Evolutionary conservation across 1,140 invertebrate species (phyloP).

Genomic region (Bombus polaris): DNA sequence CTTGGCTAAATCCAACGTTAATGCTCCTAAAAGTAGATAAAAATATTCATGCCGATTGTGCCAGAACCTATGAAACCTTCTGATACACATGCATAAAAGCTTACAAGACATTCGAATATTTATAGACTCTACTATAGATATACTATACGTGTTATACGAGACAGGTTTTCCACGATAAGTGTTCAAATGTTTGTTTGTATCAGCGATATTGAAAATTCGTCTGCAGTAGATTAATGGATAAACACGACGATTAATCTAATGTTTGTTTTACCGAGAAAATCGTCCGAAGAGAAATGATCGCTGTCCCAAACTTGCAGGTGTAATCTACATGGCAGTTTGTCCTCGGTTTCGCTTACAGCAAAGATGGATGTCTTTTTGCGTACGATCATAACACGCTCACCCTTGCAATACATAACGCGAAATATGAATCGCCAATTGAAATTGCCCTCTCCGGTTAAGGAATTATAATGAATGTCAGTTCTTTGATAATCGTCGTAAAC

Average conservation of each 20-base stretch:
- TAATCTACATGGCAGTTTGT: constrained; percentile 86
- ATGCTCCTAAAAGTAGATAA: constrained; percentile 74
- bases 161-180: too few species aligned
- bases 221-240: too few species aligned
- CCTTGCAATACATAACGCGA: constrained; percentile 89
- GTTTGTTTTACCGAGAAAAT: constrained; percentile 87
- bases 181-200: too few species aligned
- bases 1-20: constrained; percentile 85
- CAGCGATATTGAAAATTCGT: background rate
- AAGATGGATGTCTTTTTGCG: constrained; percentile 83
- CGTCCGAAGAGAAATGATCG: constrained; percentile 89
- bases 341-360: constrained; percentile 86
- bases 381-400: constrained; percentile 89
- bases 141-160: too few species aligned
- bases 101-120: too few species aligned
- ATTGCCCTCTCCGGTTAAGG: constrained; percentile 90
- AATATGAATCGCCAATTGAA: constrained; percentile 97
- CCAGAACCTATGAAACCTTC: background rate
- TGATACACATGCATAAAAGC: too few species aligned
- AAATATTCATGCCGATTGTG: background rate
- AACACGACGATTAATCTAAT: background rate
- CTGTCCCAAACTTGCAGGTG: constrained; percentile 90
- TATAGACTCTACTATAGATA: too few species aligned
- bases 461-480: constrained; percentile 93
- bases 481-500: constrained; percentile 88